Conservation (phyloP, 2,113 vertebrate genomes). For the Rhadina sibilatrix region DNA sequence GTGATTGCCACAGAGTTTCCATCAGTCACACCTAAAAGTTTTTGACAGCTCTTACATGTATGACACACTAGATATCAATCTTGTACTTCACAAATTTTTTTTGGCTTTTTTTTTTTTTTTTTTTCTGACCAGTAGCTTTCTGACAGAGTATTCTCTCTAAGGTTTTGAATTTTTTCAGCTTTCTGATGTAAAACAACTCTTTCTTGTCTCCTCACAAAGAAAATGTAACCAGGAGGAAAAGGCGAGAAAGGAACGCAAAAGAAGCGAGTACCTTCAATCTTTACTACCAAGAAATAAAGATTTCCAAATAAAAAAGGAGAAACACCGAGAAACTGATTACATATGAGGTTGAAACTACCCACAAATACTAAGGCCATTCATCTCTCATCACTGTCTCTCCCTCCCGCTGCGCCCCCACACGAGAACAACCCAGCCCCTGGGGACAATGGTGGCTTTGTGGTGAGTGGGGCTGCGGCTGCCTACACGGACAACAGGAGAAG, state of each 20-base stretch:
- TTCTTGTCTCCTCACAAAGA: background rate
- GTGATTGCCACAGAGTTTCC: background rate
- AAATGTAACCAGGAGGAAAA: background rate
- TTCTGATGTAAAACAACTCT: background rate
- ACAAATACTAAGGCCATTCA: slow-evolving; percentile 19
- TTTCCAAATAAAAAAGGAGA: background rate
- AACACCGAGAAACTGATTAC: background rate
- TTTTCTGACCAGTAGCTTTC: background rate
- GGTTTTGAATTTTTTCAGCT: background rate
- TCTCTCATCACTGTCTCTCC: background rate
- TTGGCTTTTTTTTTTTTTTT: background rate
- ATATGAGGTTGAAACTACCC: background rate
- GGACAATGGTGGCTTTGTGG: slow-evolving; percentile 61
- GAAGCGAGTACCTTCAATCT: background rate
- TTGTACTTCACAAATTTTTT: background rate
- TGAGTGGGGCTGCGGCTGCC: background rate
- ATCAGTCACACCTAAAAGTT: background rate
- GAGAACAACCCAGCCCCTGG: background rate
- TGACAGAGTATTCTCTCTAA: background rate
- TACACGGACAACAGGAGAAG: slow-evolving; percentile 1
- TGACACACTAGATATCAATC: background rate
- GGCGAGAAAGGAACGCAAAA: background rate
- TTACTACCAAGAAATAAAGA: background rate
- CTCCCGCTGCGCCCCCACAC: background rate
- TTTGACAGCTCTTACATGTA: background rate